phyloP scores from a whole-genome alignment of 2,113 vertebrate species.

The Callionymus lyra region DNA sequence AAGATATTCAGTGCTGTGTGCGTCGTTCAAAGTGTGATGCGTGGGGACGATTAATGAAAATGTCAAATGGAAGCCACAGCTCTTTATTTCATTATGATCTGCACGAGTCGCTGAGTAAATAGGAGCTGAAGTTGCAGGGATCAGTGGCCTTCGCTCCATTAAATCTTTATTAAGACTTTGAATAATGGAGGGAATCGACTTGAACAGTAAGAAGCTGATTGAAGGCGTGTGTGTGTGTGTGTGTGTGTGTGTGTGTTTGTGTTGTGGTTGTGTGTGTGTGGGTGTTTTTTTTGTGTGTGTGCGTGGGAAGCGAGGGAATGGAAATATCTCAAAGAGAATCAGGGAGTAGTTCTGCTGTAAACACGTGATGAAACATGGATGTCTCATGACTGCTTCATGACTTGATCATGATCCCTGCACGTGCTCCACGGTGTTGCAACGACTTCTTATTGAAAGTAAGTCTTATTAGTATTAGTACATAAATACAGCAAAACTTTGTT shows the following conservation, averaged over 20 bases:
- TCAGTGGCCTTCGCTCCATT: slow-evolving; percentile 49
- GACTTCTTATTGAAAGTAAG: no score
- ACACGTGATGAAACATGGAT: slow-evolving; percentile 10
- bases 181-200: slow-evolving; percentile 52
- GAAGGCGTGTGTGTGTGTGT: background rate
- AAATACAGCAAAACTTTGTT: no score
- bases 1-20: no score
- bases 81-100: no score
- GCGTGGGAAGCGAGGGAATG: background rate
- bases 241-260: background rate
- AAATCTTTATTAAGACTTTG: slow-evolving; percentile 46
- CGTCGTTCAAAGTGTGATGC: no score
- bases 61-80: no score
- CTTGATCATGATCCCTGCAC: background rate
- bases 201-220: slow-evolving; percentile 36
- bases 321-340: slow-evolving; percentile 30
- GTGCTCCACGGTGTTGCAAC: no score
- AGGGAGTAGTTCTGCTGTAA: slow-evolving; percentile 7
- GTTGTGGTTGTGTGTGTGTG: background rate
- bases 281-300: background rate
- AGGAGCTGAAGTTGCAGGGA: slow-evolving; percentile 24
- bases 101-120: no score
- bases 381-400: background rate
- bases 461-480: no score
- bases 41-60: no score